Evolutionary conservation across 1,140 invertebrate genomes (phyloP), one percentile per base, ranked within the genome.

Genomic region (Nephila pilipes): DNA sequence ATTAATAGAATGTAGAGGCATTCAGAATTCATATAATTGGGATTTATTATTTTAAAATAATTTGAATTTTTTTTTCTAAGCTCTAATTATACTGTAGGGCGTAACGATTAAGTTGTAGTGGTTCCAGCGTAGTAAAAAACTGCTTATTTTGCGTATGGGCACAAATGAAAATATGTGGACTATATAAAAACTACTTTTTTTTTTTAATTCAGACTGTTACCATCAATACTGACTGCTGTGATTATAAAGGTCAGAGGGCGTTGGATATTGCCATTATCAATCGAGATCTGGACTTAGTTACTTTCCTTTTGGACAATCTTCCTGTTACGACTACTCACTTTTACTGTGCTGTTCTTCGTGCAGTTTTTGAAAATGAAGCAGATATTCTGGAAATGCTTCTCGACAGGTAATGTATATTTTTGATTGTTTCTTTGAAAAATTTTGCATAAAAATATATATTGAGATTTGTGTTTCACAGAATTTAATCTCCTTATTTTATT

Each of bases 251-350:
- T 20, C 90, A 92, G 22, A 55, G 93, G 58, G 94, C 93, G 25
- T 81, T 94, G 79, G 94, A 94, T 29, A 94, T 94, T 65, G 94
- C 94, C 18, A 90, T 94, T 1, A 81, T 79, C 25, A 54, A 75
- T 57, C 90, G 69, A 58, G 94, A 94, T 90, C 36, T 79, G 20
- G 87, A 94, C 12, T 63, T 94, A 46, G 63, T 94, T 1, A 57
- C 32, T 10, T 90, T 88, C 54, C 60, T 94, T n/a, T 58, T 94
- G 18, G 54, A 79, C 10, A 81, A 89, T 32, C 29, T 88, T 20
- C 38, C 46, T 25, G 65, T 94, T 1, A 92, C 75, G 32, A 85
- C 85, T 6, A 79, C 38, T 12, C 94, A 94, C 32, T 85, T 85
- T 55, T 93, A 94, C 46, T 87, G 87, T 57, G 93, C 93, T 25